These are phyloP conservation scores for Neocrepidodera transversa DNA, from an alignment of 2,888 invertebrate genomes.

Conservation along the genomic window DNA sequence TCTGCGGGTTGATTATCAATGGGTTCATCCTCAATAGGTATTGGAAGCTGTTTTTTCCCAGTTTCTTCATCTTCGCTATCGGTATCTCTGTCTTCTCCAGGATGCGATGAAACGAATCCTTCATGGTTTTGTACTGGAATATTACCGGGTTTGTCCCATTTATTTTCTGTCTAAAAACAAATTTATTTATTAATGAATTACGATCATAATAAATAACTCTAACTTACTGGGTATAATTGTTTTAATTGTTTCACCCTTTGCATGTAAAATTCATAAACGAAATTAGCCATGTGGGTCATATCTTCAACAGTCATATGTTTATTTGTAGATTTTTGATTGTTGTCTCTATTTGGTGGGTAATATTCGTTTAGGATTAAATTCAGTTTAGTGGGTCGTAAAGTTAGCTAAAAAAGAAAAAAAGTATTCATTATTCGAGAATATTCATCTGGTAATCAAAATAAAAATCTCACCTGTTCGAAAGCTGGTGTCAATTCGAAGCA, in stretches of 20 bases:
- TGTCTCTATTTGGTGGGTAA: conserved; percentile 74
- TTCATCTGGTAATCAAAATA: too few species aligned
- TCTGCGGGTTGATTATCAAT: conserved; percentile 44
- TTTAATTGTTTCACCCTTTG: conserved; percentile 73
- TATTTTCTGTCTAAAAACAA: conserved; percentile 53
- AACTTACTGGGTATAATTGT: conserved; percentile 59
- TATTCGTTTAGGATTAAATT: conserved; percentile 81
- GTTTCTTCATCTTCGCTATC: conserved; percentile 67
- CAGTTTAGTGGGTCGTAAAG: conserved; percentile 80
- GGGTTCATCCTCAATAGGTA: conserved; percentile 59
- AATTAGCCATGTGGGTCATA: conserved; percentile 95
- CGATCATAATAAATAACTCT: too few species aligned
- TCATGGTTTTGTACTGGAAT: conserved; percentile 65
- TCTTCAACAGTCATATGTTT: conserved; percentile 73
- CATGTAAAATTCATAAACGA: conserved; percentile 92
- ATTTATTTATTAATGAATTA: too few species aligned
- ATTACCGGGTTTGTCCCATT: conserved; percentile 70
- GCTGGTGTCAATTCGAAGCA: conserved; percentile 97
- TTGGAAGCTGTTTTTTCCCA: conserved; percentile 48
- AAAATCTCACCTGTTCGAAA: conserved; percentile 76
- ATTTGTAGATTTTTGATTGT: conserved; percentile 58
- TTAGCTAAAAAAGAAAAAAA: conserved; percentile 67
- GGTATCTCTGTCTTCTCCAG: conserved; percentile 69
- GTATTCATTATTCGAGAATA: too few species aligned
- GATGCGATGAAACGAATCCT: conserved; percentile 69